Evolutionary conservation across 1,140 invertebrate species (phyloP).

Genomic region (Drosophila pandora): DNA sequence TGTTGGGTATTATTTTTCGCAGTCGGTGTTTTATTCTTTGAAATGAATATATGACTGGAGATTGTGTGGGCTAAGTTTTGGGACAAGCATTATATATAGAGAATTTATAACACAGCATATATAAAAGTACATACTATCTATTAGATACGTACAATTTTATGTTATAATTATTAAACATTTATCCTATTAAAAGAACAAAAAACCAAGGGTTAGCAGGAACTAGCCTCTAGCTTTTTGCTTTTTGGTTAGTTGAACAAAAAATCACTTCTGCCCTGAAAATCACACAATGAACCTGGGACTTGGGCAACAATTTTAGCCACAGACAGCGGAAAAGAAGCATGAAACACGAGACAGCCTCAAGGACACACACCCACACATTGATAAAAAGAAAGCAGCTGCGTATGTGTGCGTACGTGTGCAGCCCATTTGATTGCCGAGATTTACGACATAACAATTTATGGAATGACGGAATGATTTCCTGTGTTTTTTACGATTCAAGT

Average conservation of each 20-base stretch:
- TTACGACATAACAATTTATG: conserved; percentile 82
- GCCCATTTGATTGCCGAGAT: conserved; percentile 77
- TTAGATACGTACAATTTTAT: too few species aligned
- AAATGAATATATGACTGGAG: neutral
- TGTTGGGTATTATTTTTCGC: neutral
- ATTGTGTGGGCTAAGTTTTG: neutral
- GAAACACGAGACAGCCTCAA: conserved; percentile 48
- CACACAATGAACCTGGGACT: conserved; percentile 58
- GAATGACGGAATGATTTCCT: conserved; percentile 82
- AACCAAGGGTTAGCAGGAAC: conserved; percentile 27
- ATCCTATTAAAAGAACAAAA: neutral
- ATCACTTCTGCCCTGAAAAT: conserved; percentile 56
- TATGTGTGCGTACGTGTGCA: conserved; percentile 47
- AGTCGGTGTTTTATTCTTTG: neutral
- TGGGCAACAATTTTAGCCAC: conserved; percentile 56
- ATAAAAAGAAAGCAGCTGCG: conserved; percentile 24
- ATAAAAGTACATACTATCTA: too few species aligned
- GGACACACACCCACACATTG: conserved; percentile 46
- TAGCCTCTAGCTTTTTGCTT: conserved; percentile 11
- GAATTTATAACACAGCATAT: too few species aligned
- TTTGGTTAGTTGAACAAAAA: conserved; percentile 69
- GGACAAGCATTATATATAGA: too few species aligned
- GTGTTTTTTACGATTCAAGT: conserved; percentile 65
- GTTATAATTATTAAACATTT: too few species aligned
- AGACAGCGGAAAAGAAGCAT: conserved; percentile 18